Base-by-base conservation (phyloP, 2,113 vertebrate species). In the Romanogobio albipinnatus region DNA sequence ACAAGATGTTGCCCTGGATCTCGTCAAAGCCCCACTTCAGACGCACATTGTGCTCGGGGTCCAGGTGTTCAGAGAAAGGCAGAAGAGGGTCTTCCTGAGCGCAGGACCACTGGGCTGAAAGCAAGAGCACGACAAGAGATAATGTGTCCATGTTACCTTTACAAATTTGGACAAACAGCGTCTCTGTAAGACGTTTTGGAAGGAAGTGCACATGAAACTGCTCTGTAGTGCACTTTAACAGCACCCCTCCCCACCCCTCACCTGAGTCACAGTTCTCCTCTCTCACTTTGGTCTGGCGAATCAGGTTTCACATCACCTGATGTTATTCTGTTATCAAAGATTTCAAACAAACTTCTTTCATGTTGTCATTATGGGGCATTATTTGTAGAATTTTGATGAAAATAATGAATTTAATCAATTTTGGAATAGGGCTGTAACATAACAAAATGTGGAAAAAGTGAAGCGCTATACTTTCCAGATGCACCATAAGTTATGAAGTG, bases 21-120 rank as follows among this genome's bases (percentile, higher is more conserved):
- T 86, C 7, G 2, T 95, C 86, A 1, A 95, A 94, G 75, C 96
- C 95, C 95, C 94, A 95, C 82, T 13, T 9, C 73, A 96, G 87
- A 58, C 43, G 90, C 19, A 95, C 82, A 39, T 51, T 19, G 0
- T 78, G 59, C 17, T 89, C 79, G 24, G 84, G 15, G 81, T 95
- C 95, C 79, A 96, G 87, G 79, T 93, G 93, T 5, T 89, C 88
- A 79, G 92, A 93, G 89, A 95, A 96, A 76, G 5, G 81, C 56
- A 96, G 17, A 17, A 8, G 6, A 4, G 62, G 64, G 71, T 93
- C 76, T 9, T 80, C 84, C 0, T 71, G 59, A 0, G 83, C 86
- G 53, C 66, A 26, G 2, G 82, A 53, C 36, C 5, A 66, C 26
- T 33, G 70, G 13, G 59, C 68, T 82, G 85, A 53, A 7, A 75